Percentiles rank a stretch among this genome's conserved stretches.
Evolutionary conservation across 2,113 vertebrate species (phyloP).

Genomic region (Dromaius novaehollandiae): DNA sequence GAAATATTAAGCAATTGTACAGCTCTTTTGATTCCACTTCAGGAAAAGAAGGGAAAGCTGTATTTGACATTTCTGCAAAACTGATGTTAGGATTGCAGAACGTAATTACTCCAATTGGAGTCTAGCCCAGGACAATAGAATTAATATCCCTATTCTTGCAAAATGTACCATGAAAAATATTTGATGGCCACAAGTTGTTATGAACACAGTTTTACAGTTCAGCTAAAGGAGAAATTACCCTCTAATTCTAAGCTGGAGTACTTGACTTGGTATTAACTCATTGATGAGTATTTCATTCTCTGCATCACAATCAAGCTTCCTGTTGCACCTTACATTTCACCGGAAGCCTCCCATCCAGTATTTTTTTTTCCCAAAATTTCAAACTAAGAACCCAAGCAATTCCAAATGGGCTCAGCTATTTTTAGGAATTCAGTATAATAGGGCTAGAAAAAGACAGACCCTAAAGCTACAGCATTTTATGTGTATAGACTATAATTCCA

Average conservation of each 20-base stretch:
- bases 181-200: neutral
- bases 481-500: neutral
- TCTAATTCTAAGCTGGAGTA: neutral
- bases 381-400: neutral
- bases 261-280: neutral
- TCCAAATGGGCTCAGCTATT: neutral
- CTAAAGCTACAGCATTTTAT: neutral
- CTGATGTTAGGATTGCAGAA: neutral
- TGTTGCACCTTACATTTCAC: neutral
- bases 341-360: neutral
- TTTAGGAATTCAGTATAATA: neutral
- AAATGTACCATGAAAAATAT: neutral
- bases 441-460: neutral
- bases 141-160: neutral
- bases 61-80: neutral
- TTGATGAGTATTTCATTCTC: neutral
- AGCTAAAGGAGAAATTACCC: neutral
- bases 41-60: neutral
- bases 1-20: neutral
- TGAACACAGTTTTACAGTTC: neutral
- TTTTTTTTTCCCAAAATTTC: neutral
- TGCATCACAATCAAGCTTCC: neutral
- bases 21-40: neutral
- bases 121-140: neutral
- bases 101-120: neutral